Conservation (phyloP, 2,888 invertebrate genomes). For the Linnaemya tessellans region DNA sequence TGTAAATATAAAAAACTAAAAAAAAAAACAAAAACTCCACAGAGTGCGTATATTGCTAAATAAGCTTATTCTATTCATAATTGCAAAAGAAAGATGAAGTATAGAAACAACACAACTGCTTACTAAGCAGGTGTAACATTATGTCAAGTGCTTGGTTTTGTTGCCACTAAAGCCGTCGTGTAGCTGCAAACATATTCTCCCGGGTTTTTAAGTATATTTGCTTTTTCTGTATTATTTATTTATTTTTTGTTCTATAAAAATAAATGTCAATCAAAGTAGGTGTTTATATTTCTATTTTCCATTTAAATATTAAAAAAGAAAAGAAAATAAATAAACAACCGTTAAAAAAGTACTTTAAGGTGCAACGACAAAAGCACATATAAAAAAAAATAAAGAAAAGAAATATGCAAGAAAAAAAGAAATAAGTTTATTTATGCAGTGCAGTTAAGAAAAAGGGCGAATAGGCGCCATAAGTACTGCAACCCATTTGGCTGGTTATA, state of each 20-base stretch:
- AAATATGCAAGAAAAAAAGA: conserved; percentile 26
- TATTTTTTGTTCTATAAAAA: conserved; percentile 32
- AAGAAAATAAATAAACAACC: conserved; percentile 4
- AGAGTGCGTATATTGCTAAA: conserved; percentile 55
- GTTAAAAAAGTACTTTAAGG: conserved; percentile 41
- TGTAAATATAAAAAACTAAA: background rate
- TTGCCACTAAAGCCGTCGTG: conserved; percentile 21
- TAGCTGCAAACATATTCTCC: background rate
- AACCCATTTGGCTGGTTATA: conserved; percentile 47
- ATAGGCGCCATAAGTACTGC: conserved; percentile 8
- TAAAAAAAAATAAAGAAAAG: conserved; percentile 13
- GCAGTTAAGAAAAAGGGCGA: background rate
- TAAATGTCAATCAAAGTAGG: conserved; percentile 72
- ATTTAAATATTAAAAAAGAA: conserved; percentile 60
- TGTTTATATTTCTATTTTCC: conserved; percentile 70
- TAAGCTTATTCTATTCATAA: conserved; percentile 13
- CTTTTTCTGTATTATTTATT: conserved; percentile 19
- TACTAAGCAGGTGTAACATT: conserved; percentile 62
- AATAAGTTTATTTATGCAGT: conserved; percentile 43
- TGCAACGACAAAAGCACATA: conserved; percentile 35
- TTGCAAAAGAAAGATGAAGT: background rate
- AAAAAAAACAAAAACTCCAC: background rate
- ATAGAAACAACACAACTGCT: conserved; percentile 40
- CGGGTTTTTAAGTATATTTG: conserved; percentile 31
- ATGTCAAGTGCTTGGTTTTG: conserved; percentile 70